These are phyloP conservation scores for Neosilurus mollespiculum DNA, from an alignment of 2,797 vertebrate genomes.

Conservation along the genomic window DNA sequence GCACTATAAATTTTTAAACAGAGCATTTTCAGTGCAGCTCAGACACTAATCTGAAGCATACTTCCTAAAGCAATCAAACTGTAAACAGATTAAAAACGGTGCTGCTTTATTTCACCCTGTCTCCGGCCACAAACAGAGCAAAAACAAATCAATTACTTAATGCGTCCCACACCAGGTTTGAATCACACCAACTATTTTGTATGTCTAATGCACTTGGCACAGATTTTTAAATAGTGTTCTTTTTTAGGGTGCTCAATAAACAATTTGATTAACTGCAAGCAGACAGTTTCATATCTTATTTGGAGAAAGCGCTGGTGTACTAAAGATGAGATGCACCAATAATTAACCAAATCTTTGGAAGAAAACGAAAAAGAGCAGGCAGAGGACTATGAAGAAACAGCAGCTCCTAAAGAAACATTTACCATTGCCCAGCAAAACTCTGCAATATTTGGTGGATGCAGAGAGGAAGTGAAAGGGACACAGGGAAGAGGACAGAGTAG, in stretches of 20 bases:
- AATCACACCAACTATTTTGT: conserved; percentile 76
- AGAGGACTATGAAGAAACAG: not conserved
- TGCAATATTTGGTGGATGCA: not conserved
- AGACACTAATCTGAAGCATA: conserved; percentile 59
- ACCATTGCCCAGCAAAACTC: not conserved
- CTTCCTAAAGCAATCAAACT: conserved; percentile 72
- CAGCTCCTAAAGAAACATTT: not conserved
- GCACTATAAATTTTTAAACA: not conserved
- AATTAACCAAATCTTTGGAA: not conserved
- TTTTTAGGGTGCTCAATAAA: too few species aligned
- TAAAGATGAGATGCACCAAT: not conserved
- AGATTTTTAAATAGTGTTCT: conserved; percentile 63
- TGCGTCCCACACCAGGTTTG: conserved; percentile 69
- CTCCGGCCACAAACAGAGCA: conserved; percentile 69
- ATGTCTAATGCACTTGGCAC: conserved; percentile 67
- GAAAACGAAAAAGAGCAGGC: not conserved
- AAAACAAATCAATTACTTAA: conserved; percentile 77
- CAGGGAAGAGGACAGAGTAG: conserved; percentile 54
- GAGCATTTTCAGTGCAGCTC: conserved; percentile 44
- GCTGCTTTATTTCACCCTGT: conserved; percentile 72
- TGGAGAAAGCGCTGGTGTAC: not conserved
- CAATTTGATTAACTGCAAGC: too few species aligned
- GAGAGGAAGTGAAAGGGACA: conserved; percentile 72
- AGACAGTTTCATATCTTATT: not conserved
- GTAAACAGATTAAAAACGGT: conserved; percentile 66